Conservation (phyloP, 1,140 invertebrate species). For the Adoxophyes honmai region DNA sequence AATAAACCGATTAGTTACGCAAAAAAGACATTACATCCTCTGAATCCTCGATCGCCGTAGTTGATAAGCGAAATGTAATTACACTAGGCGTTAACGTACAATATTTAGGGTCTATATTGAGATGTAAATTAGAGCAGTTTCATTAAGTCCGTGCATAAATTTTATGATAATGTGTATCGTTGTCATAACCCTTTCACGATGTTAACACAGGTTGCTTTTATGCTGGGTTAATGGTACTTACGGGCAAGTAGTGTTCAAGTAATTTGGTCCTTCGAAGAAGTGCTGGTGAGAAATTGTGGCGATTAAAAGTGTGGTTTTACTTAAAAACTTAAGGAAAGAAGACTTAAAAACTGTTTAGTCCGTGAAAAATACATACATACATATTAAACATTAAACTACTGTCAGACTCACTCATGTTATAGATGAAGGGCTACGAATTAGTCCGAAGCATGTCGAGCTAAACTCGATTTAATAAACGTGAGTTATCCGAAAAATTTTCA, state of each 20-base stretch:
- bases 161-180: conserved; percentile 22
- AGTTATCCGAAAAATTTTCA: too few relatives aligned
- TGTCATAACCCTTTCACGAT: conserved; percentile 19
- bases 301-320: too few relatives aligned
- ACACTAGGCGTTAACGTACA: neutral
- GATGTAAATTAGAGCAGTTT: conserved; percentile 21
- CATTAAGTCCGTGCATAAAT: conserved; percentile 25
- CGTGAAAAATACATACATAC: too few relatives aligned
- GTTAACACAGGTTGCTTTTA: conserved; percentile 27
- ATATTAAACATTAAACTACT: too few relatives aligned
- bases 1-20: too few relatives aligned
- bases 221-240: conserved; percentile 17
- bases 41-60: neutral
- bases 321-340: too few relatives aligned
- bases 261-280: conserved; percentile 16
- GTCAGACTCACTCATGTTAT: too few relatives aligned
- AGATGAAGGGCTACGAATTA: too few relatives aligned
- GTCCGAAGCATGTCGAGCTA: too few relatives aligned
- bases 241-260: conserved; percentile 17
- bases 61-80: neutral
- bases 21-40: too few relatives aligned
- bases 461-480: too few relatives aligned
- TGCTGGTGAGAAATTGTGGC: neutral
- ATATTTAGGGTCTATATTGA: conserved; percentile 4
- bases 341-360: too few relatives aligned